Base-by-base conservation (phyloP, 2,113 vertebrate genomes). In the Alaudala cheleensis region DNA sequence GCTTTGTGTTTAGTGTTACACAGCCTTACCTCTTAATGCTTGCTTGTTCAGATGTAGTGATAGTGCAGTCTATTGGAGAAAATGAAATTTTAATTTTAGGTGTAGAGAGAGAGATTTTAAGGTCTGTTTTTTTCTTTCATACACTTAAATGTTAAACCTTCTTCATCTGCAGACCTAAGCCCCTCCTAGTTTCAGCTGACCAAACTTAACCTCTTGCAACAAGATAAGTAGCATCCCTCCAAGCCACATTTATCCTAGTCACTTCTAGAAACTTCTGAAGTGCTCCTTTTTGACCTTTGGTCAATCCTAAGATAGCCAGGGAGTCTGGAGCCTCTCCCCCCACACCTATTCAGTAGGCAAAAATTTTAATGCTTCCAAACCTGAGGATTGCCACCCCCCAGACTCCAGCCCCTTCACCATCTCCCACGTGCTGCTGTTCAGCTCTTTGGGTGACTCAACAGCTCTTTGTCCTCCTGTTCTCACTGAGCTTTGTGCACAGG, bases 211-310 rank as follows among this genome's bases (percentile, higher is more conserved):
- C 67, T 25, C 66, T 91, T 78, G 13, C 34, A 81, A 34, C 14
- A 70, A 85, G 65, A 72, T 81, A 51, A 88, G 23, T 61, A 93
- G 67, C 60, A 79, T 95, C 90, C 29, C 29, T 88, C 64, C 66
- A 65, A 50, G 74, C 39, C 31, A 37, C 44, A 44, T 96, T 93
- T 95, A 88, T 26, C 24, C 19, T 54, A 40, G 33, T 67, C 31
- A 47, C 34, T 94, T 96, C 87, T 61, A 86, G 86, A 93, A 90
- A 62, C 34, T 62, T 80, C 67, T 86, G 37, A 88, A 88, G 58
- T 70, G 34, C 45, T 83, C 42, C 33, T 71, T 78, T 93, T 89
- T 78, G 73, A 92, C 86, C 81, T 94, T 70, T 58, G 51, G 53
- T 91, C 60, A 84, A 62, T 89, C 81, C 60, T 78, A 50, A 82